Evolutionary conservation across 1,140 invertebrate genomes (phyloP).

Genomic region (Brachionus manjavacas): DNA sequence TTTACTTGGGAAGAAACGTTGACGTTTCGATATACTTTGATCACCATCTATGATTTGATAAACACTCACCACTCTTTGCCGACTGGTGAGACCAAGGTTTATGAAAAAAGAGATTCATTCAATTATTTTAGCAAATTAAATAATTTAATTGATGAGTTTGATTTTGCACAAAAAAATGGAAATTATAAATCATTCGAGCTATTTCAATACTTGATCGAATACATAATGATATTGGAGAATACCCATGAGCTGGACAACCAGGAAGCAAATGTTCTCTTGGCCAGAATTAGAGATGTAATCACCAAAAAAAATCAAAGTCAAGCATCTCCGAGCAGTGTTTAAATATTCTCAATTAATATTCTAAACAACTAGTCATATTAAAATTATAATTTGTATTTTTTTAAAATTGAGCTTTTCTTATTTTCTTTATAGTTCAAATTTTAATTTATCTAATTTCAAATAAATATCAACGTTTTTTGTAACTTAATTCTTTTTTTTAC

Average conservation of each 20-base stretch:
- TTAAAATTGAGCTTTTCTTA: neutral
- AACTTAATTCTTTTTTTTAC: neutral
- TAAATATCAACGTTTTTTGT: neutral
- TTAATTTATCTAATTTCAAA: neutral
- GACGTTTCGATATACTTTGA: neutral
- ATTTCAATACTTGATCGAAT: neutral
- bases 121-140: neutral
- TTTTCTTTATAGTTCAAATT: neutral
- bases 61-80: neutral
- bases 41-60: slow-evolving; percentile 4
- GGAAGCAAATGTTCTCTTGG: neutral
- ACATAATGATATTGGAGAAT: neutral
- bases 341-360: neutral
- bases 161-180: neutral
- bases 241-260: neutral
- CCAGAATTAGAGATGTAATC: neutral
- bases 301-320: neutral
- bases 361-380: neutral
- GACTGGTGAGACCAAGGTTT: neutral
- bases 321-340: neutral
- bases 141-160: slow-evolving; percentile 12
- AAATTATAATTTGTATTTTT: neutral
- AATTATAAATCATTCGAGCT: neutral
- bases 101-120: neutral
- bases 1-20: slow-evolving; percentile 12